These are phyloP conservation scores for Echeneis naucrates DNA, from an alignment of 2,797 vertebrate species.

Conservation along the genomic window DNA sequence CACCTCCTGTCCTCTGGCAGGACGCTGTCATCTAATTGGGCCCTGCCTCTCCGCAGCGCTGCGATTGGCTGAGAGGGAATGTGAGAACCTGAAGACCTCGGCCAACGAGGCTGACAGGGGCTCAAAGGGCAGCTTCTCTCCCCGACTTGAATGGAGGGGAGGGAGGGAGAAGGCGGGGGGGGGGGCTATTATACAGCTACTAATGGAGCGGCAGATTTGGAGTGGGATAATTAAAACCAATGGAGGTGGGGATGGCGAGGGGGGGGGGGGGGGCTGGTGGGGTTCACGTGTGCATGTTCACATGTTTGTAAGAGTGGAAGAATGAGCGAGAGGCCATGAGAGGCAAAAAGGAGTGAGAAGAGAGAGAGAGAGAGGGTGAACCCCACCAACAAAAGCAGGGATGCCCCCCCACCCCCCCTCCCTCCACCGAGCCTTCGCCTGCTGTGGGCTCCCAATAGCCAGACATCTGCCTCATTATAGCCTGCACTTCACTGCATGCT, in stretches of 20 bases:
- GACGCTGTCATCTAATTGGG: slow-evolving; percentile 85
- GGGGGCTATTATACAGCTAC: slow-evolving; percentile 82
- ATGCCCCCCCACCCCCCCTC: slow-evolving; percentile 36
- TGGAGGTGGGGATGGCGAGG: slow-evolving; percentile 41
- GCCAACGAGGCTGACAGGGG: slow-evolving; percentile 87
- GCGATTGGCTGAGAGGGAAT: slow-evolving; percentile 85
- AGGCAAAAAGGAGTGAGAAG: slow-evolving; percentile 44
- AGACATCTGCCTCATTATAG: slow-evolving; percentile 89
- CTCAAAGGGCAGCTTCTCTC: slow-evolving; percentile 85
- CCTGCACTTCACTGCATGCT: slow-evolving; percentile 83
- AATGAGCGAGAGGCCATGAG: slow-evolving; percentile 64
- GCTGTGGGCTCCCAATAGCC: slow-evolving; percentile 78
- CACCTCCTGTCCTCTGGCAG: slow-evolving; percentile 47
- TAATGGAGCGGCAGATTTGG: slow-evolving; percentile 84
- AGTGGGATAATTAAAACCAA: slow-evolving; percentile 85
- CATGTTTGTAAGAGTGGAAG: slow-evolving; percentile 65
- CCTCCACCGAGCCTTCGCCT: slow-evolving; percentile 35
- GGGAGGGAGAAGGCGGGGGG: slow-evolving; percentile 45
- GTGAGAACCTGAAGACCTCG: slow-evolving; percentile 93
- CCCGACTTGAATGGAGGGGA: slow-evolving; percentile 78
- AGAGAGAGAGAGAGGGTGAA: slow-evolving; percentile 43
- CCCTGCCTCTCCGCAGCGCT: slow-evolving; percentile 65
- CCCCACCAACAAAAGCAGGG: slow-evolving; percentile 71
- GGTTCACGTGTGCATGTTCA: slow-evolving; percentile 66
- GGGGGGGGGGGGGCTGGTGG: neutral